Evolutionary conservation across 2,113 vertebrate species (phyloP).

Genomic region (Rhynchopsitta pachyrhyncha): DNA sequence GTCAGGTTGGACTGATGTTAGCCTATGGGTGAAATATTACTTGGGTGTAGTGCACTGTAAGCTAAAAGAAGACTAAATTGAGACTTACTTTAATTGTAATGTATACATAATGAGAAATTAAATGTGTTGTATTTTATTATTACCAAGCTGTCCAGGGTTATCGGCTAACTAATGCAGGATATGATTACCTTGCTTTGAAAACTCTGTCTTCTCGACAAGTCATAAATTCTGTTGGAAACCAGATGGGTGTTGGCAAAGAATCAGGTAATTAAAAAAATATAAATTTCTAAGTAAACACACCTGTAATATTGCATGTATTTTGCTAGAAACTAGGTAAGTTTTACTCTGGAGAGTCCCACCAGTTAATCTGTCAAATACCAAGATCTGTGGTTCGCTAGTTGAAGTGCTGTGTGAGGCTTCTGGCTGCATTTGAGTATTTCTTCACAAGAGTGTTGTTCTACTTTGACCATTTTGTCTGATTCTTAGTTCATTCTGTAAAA

Average conservation of each 20-base stretch:
- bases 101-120: not conserved
- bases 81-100: not conserved
- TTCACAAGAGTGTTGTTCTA: not conserved
- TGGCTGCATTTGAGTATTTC: not conserved
- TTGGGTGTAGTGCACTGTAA: not conserved
- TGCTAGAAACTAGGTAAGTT: not conserved
- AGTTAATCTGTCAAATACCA: not conserved
- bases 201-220: conserved; percentile 88
- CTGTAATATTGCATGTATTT: not conserved
- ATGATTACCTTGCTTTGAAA: conserved; percentile 95
- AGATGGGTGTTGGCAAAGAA: conserved; percentile 98
- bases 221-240: conserved; percentile 91
- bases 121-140: not conserved
- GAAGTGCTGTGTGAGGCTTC: not conserved
- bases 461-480: not conserved
- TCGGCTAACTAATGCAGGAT: conserved; percentile 89
- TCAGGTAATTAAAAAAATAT: conserved; percentile 79
- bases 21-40: not conserved
- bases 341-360: not conserved
- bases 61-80: not conserved
- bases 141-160: conserved; percentile 91
- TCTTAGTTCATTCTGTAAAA: not conserved
- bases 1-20: not conserved
- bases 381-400: not conserved
- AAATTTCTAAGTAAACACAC: not conserved